Evolutionary conservation across 2,113 vertebrate genomes (phyloP).

Genomic region (Chionomys nivalis): DNA sequence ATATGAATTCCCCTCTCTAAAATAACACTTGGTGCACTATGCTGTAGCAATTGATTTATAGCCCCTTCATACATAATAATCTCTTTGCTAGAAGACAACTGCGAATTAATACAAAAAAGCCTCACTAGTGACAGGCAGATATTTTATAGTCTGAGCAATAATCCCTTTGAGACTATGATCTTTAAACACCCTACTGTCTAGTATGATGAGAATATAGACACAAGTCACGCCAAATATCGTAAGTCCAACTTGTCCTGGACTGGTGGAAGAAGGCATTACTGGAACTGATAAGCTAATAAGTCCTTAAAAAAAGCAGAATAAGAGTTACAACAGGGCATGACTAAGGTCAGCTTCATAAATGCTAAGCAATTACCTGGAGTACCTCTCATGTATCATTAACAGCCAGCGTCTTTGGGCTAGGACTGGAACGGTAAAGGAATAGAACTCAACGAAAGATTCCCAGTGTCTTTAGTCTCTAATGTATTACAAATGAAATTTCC

Average conservation of each 20-base stretch:
- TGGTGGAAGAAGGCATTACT: neutral
- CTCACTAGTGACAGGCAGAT: neutral
- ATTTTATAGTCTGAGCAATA: neutral
- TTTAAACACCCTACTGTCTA: neutral
- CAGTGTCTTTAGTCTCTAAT: conserved; percentile 26
- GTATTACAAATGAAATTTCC: conserved; percentile 47
- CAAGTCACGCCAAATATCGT: neutral
- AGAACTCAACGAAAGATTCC: conserved; percentile 48
- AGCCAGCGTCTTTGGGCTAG: conserved; percentile 19
- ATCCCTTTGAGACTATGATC: conserved; percentile 10
- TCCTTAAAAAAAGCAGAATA: neutral
- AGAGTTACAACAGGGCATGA: neutral
- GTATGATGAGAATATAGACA: neutral
- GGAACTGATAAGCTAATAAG: neutral
- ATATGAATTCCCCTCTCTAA: neutral
- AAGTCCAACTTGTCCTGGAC: neutral
- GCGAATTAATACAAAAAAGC: neutral
- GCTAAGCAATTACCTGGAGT: neutral
- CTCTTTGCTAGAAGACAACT: neutral
- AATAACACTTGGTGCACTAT: neutral
- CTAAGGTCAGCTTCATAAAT: conserved; percentile 16
- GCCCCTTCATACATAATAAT: neutral
- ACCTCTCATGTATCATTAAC: conserved; percentile 19
- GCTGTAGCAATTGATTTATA: neutral
- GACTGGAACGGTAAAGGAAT: neutral